Percentiles rank a stretch among this genome's conserved stretches.
Conservation (phyloP, 2,888 invertebrate species). For the Drosophila robusta region DNA sequence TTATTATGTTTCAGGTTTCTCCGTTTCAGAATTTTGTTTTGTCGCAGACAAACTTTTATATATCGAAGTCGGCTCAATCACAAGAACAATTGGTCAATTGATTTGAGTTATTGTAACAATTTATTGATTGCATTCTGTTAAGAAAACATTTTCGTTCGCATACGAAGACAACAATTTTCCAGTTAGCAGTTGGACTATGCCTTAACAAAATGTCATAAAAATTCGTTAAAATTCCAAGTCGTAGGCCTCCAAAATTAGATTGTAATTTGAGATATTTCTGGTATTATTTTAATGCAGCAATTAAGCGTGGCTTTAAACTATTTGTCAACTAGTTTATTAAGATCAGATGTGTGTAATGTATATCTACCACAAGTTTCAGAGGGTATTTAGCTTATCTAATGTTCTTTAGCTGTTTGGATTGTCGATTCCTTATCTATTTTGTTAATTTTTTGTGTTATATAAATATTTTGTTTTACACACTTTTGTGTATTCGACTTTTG, state of each 20-base stretch:
- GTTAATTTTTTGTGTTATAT: not conserved
- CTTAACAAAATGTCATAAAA: not conserved
- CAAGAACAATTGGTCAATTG: not conserved
- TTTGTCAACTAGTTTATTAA: not conserved
- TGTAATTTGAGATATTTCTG: not conserved
- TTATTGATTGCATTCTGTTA: not conserved
- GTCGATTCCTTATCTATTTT: too few relatives aligned
- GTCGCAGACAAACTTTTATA: not conserved
- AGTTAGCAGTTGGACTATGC: not conserved
- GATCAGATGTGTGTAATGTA: not conserved
- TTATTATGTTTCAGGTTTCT: not conserved
- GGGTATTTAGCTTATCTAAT: too few relatives aligned
- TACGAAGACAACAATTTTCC: not conserved
- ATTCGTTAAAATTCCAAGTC: not conserved
- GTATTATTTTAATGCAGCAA: not conserved
- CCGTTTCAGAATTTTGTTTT: not conserved
- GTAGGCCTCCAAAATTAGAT: too few relatives aligned
- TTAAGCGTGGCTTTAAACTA: too few relatives aligned
- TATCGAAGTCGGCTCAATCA: not conserved
- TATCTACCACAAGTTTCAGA: too few relatives aligned
- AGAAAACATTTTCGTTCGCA: not conserved
- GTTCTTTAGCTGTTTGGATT: too few relatives aligned
- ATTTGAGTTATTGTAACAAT: not conserved
- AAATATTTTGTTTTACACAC: too few relatives aligned
- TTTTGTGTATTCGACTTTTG: too few relatives aligned